These are phyloP conservation scores for Sylvia borin DNA, from an alignment of 2,797 vertebrate genomes.

Conservation along the genomic window DNA sequence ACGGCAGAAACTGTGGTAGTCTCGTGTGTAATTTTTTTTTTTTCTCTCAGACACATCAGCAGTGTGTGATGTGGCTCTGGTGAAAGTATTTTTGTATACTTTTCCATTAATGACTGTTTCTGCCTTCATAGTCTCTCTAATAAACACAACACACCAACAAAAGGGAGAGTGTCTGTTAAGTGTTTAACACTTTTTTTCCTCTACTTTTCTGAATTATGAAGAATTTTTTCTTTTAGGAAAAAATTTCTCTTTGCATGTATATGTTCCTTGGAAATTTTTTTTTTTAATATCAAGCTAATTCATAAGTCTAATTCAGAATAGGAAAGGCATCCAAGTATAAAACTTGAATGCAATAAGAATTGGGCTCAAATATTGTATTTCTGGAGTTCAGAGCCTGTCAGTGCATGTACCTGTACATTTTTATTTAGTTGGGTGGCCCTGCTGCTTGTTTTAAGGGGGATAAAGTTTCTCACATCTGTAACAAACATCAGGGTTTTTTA, in stretches of 20 bases:
- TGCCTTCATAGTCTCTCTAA: not conserved
- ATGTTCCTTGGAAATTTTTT: not conserved
- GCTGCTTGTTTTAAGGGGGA: not conserved
- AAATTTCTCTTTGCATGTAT: not conserved
- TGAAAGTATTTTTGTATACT: not conserved
- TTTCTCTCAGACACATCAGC: not conserved
- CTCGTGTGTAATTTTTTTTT: not conserved
- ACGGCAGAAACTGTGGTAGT: not conserved
- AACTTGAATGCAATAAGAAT: not conserved
- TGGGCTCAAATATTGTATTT: not conserved
- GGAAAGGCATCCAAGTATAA: not conserved
- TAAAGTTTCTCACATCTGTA: not conserved
- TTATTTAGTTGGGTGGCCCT: not conserved
- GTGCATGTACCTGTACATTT: not conserved
- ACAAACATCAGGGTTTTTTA: not conserved
- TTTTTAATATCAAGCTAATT: not conserved
- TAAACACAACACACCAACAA: not conserved
- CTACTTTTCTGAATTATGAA: not conserved
- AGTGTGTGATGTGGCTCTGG: not conserved
- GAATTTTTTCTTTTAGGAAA: not conserved
- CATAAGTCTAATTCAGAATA: not conserved
- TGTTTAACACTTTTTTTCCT: not conserved
- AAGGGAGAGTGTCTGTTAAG: not conserved
- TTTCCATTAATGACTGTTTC: not conserved
- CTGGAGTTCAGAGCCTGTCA: not conserved